Evolutionary conservation across 2,113 vertebrate genomes (phyloP), one percentile per base, ranked within the genome.

Genomic region (Pardalotus punctatus): DNA sequence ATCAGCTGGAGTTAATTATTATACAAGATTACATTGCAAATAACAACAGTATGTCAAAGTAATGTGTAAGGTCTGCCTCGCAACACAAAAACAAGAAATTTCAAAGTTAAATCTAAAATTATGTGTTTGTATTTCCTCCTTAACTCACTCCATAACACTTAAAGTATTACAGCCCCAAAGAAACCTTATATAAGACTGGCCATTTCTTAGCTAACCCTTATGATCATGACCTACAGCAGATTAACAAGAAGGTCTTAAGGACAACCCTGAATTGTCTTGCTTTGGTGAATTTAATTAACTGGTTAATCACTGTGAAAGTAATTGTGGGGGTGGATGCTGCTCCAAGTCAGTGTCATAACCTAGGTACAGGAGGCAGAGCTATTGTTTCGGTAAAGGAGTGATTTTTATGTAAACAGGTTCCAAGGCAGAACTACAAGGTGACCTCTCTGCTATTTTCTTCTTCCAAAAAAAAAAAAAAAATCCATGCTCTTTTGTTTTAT

Each of bases 1-100:
- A 98, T 97, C 97, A 96, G 66, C 81, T 97, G 94, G 93, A 98
- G 95, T 97, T 98, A 98, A 98, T 98, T 98, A 97, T 98, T 97
- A 95, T 95, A 95, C 85, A 94, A 94, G 94, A 97, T 97, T 98
- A 98, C 76, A 96, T 43, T 91, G 92, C 93, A 97, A 97, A 94
- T 97, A 97, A 96, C 97, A 97, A 94, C 89, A 97, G 67, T 96
- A 97, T 54, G 82, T 97, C 95, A 97, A 97, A 98, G 72, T 85
- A 97, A 97, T 88, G 92, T 62, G 83, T 88, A 93, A 95, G 74
- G 82, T 91, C 70, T 96, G 84, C 64, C 67, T 93, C 74, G 80
- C 56, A 90, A 95, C 48, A 95, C 56, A 91, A 89, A 84, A 89
- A 85, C 33, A 51, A 96, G 72, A 73, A 47, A 90, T 83, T 80